Evolutionary conservation across 2,888 invertebrate genomes (phyloP), one percentile per base, ranked within the genome.

Genomic region (Galeopsomyia nigrocyanea): DNA sequence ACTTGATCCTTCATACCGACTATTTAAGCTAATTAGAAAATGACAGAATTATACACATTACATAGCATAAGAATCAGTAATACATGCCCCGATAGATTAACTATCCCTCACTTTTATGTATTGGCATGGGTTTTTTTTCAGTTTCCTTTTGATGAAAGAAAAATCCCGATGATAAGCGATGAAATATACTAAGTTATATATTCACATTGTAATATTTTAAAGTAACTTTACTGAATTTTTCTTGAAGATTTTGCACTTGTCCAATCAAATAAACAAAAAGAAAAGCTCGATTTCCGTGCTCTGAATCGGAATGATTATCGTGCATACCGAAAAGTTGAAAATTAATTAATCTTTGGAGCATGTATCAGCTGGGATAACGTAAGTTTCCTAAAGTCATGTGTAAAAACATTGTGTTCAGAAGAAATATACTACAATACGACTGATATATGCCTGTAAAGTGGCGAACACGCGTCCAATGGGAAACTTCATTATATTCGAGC

Each of bases 401-500:
- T 86, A 86, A 86, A 84, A 85, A 86, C 82, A 86, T 86, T 86
- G 86, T 86, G 86, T 86, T 86, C 86, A 86, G 82, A 84, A 84
- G 78, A 83, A 84, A 83, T 84, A 85, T 85, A 85, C 84, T 85
- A 85, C 83, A 84, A 85, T 85, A 86, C 82, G 86, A 86, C 86
- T 86, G 86, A 85, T 84, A 81, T 71, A 78, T 81, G 83, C 83
- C 81, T 79, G 81, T 78, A 77, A 80, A 75, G 81, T 80, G 82
- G 80, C 79, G 78, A 80, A 81, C 82, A 80, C 81, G 79, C 81
- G 81, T 82, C 81, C 78, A 80, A 81, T 80, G 81, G 84, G 81
- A 80, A 76, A 78, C 77, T 68, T 75, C 68, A 76, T 70, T 72
- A 71, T 73, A 71, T 71, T 69, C 68, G 74, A 76, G 77, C 62